Conservation (phyloP, 1,140 invertebrate species). For the Anastrepha ludens region DNA sequence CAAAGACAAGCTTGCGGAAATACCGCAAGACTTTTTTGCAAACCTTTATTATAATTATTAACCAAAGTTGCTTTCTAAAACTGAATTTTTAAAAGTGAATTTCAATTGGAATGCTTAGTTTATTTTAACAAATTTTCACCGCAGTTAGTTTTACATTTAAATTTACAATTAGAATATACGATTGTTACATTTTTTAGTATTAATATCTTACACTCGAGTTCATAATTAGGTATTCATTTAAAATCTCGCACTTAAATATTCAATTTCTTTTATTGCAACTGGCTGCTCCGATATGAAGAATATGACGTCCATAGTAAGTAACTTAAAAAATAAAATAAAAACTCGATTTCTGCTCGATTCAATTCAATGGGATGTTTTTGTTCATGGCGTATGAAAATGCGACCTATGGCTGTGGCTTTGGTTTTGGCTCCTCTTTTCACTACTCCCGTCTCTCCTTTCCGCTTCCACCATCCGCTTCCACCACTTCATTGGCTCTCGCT, state of each 20-base stretch:
- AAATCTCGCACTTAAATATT: neutral
- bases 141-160: constrained; percentile 5
- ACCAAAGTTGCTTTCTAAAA: no score
- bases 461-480: neutral
- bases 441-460: neutral
- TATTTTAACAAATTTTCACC: neutral
- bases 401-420: neutral
- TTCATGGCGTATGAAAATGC: neutral
- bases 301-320: neutral
- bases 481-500: neutral
- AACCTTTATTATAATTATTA: no score
- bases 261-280: neutral
- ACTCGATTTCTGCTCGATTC: neutral
- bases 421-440: neutral
- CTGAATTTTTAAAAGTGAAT: no score
- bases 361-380: neutral
- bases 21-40: no score
- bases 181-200: neutral
- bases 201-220: constrained; percentile 13
- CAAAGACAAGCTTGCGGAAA: no score
- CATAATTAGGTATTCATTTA: neutral
- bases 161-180: constrained; percentile 26
- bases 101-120: neutral
- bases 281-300: neutral
- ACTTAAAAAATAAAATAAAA: neutral